Percentiles rank a stretch among this genome's conserved stretches.
These are phyloP conservation scores for Nysson spinosus DNA, from an alignment of 2,888 invertebrate genomes.

Conservation along the genomic window DNA sequence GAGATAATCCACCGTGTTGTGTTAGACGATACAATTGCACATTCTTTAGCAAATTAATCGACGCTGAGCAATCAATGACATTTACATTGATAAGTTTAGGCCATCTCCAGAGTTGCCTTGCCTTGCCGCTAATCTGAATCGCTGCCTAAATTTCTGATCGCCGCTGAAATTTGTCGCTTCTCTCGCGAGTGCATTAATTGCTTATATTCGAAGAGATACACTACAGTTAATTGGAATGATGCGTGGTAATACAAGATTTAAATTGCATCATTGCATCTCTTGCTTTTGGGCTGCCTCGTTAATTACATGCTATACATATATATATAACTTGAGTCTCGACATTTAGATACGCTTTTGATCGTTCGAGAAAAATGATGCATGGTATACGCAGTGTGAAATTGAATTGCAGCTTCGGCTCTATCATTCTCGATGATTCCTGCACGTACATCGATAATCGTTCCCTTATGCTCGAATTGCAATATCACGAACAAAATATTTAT, in stretches of 20 bases:
- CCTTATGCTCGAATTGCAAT: constrained; percentile 2
- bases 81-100: constrained; percentile 72
- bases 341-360: too few relatives aligned
- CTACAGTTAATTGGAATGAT: background rate
- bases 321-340: too few relatives aligned
- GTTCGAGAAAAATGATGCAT: constrained; percentile 40
- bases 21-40: constrained; percentile 64
- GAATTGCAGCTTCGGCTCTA: constrained; percentile 12
- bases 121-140: constrained; percentile 57
- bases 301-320: constrained; percentile 9
- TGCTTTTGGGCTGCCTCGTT: constrained; percentile 11
- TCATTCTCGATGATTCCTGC: constrained; percentile 14
- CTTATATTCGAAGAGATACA: background rate
- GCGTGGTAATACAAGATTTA: background rate
- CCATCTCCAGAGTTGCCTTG: constrained; percentile 78
- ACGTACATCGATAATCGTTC: constrained; percentile 15
- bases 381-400: constrained; percentile 19
- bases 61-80: constrained; percentile 71
- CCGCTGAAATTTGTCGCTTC: constrained; percentile 19
- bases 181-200: constrained; percentile 7
- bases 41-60: constrained; percentile 62
- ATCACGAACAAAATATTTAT: too few relatives aligned
- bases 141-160: constrained; percentile 23
- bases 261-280: background rate
- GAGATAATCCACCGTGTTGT: constrained; percentile 24